Conservation (phyloP, 2,888 invertebrate species). For the Himalopsyche kuldschensis region DNA sequence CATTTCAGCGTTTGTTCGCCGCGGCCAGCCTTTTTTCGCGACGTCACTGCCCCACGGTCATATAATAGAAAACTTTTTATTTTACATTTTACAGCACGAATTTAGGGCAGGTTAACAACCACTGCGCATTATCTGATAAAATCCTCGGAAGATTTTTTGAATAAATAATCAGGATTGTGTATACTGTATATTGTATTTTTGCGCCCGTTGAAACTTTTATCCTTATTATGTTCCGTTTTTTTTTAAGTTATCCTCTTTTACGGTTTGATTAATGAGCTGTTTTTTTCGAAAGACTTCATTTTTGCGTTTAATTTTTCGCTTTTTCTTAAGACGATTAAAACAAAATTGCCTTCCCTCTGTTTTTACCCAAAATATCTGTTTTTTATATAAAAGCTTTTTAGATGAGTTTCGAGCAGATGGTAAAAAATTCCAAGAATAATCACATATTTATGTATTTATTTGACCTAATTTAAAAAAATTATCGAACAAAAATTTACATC, state of each 20-base stretch:
- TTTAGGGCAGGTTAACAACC: conserved; percentile 31
- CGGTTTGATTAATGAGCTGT: conserved; percentile 1
- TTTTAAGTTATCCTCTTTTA: conserved; percentile 1
- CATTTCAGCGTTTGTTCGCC: conserved; percentile 16
- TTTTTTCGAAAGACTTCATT: neutral
- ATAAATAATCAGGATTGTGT: conserved; percentile 21
- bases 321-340: neutral
- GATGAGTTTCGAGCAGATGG: neutral
- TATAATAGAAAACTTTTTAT: conserved; percentile 35
- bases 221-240: neutral
- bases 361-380: neutral
- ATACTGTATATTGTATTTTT: neutral
- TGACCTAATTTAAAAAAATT: no score
- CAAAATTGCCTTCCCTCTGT: neutral
- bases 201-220: neutral
- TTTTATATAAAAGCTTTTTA: neutral
- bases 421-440: neutral
- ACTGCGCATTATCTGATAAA: conserved; percentile 34
- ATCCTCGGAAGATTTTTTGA: conserved; percentile 29
- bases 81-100: conserved; percentile 31
- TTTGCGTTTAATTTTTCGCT: neutral
- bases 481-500: no score
- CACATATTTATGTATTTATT: no score
- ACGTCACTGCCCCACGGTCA: neutral
- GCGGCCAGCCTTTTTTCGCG: conserved; percentile 1